Evolutionary conservation across 2,113 vertebrate species (phyloP).

Genomic region (Mesoclemmys tuberculata): DNA sequence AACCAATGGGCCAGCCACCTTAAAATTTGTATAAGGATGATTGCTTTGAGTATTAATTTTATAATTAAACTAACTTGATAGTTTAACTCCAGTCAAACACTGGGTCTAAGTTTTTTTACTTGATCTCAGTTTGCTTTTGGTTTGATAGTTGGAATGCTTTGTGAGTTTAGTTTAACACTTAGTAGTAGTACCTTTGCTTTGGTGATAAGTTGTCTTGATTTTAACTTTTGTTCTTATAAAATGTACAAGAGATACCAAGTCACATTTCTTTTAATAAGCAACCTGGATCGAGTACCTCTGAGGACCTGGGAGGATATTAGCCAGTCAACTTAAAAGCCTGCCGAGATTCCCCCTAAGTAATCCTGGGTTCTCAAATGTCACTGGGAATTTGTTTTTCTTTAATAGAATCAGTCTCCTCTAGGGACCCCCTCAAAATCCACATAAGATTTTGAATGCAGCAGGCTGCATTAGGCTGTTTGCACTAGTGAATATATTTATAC

Average conservation of each 20-base stretch:
- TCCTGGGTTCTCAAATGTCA: not conserved
- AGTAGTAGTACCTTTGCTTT: not conserved
- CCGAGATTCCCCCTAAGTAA: not conserved
- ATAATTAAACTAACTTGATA: not conserved
- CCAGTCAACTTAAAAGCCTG: not conserved
- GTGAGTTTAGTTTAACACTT: not conserved
- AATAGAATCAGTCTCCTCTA: not conserved
- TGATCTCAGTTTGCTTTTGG: not conserved
- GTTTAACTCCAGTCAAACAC: not conserved
- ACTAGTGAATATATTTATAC: not conserved
- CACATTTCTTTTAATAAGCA: not conserved
- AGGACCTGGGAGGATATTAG: not conserved
- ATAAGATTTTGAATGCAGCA: not conserved
- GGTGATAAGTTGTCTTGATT: not conserved
- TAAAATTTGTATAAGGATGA: not conserved
- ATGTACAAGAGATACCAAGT: not conserved
- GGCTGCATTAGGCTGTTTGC: not conserved
- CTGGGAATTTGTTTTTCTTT: not conserved
- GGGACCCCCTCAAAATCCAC: not conserved
- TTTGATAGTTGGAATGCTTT: not conserved
- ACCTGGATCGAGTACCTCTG: not conserved
- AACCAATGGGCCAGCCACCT: not conserved
- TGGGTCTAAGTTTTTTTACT: not conserved
- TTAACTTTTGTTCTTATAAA: not conserved
- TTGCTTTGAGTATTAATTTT: not conserved